Percentiles rank a stretch among this genome's conserved stretches.
These are phyloP conservation scores for Glossophaga mutica DNA, from an alignment of 2,797 vertebrate genomes.

Conservation along the genomic window DNA sequence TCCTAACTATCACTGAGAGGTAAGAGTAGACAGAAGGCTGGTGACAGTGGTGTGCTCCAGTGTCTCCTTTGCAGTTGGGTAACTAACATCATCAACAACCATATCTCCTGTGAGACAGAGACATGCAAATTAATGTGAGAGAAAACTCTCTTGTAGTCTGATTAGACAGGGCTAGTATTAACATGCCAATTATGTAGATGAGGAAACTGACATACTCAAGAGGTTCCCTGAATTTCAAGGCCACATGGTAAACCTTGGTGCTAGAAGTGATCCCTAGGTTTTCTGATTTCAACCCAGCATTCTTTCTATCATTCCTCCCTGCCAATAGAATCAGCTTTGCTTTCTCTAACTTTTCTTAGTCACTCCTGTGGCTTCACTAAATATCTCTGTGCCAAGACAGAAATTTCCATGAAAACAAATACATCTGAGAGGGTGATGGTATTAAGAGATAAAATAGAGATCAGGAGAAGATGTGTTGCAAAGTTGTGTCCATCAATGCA, in stretches of 20 bases:
- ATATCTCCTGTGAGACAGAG: not conserved
- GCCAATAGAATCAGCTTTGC: not conserved
- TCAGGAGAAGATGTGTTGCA: not conserved
- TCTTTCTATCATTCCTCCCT: not conserved
- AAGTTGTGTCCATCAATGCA: not conserved
- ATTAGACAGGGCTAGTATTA: not conserved
- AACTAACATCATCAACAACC: not conserved
- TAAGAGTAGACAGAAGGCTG: not conserved
- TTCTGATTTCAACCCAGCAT: not conserved
- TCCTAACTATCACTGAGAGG: not conserved
- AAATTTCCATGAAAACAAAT: conserved; percentile 25
- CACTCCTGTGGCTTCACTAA: conserved; percentile 13
- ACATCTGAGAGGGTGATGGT: not conserved
- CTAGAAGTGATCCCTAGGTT: not conserved
- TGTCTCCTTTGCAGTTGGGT: not conserved
- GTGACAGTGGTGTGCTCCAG: not conserved
- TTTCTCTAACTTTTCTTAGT: not conserved
- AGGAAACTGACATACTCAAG: not conserved
- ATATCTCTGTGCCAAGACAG: not conserved
- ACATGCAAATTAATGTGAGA: not conserved
- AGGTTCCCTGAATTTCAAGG: not conserved
- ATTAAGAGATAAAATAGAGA: not conserved
- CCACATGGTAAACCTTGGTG: not conserved
- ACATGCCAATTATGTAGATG: not conserved
- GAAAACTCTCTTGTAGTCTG: not conserved